phyloP scores from a whole-genome alignment of 2,797 vertebrate species.

The Myotis daubentonii region DNA sequence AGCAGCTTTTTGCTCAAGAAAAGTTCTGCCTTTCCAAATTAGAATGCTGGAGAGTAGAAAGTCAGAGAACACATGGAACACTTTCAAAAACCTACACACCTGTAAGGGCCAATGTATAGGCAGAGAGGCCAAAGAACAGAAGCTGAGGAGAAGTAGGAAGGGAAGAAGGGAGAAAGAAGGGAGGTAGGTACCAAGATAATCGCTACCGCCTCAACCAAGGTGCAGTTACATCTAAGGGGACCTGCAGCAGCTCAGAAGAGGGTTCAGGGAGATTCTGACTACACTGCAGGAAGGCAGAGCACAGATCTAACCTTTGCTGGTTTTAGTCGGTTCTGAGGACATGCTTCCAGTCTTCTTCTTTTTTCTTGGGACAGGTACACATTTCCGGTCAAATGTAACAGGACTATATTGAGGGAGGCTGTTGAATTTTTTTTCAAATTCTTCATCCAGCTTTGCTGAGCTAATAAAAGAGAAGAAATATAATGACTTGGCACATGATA shows the following conservation, averaged over 20 bases:
- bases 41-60: not conserved
- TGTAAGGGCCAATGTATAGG: not conserved
- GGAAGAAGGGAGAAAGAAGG: not conserved
- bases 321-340: slow-evolving; percentile 90
- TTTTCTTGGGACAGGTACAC: slow-evolving; percentile 89
- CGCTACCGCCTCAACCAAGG: not conserved
- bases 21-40: slow-evolving; percentile 22
- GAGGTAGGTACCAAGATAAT: not conserved
- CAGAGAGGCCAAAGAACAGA: not conserved
- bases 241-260: not conserved
- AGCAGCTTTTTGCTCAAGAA: not conserved
- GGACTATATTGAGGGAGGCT: slow-evolving; percentile 98
- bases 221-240: not conserved
- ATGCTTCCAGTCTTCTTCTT: slow-evolving; percentile 91
- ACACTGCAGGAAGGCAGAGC: rapidly evolving
- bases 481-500: slow-evolving; percentile 47
- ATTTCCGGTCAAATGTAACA: slow-evolving; percentile 97
- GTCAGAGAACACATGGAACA: not conserved
- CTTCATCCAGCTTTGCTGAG: slow-evolving; percentile 97
- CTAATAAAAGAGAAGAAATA: slow-evolving; percentile 81
- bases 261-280: not conserved
- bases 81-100: not conserved
- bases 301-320: slow-evolving; percentile 90
- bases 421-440: slow-evolving; percentile 99
- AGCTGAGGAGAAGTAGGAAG: not conserved